Evolutionary conservation across 2,888 invertebrate species (phyloP).

Genomic region (Cephus pulcher): DNA sequence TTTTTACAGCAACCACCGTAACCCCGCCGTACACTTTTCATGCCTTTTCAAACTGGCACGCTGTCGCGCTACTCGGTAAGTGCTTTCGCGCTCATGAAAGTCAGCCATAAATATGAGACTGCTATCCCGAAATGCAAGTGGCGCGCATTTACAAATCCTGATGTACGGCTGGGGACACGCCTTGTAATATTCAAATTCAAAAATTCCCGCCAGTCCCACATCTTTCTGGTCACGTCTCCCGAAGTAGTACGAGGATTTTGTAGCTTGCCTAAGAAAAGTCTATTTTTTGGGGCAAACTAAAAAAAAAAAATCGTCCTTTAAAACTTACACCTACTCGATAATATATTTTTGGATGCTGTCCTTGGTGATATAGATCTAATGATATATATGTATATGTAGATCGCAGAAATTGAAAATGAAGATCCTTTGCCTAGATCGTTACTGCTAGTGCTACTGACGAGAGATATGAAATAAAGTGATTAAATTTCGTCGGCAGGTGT

Average conservation of each 20-base stretch:
- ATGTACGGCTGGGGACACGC: background rate
- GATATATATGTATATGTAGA: too few relatives aligned
- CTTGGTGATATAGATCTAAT: too few relatives aligned
- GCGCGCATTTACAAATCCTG: slow-evolving; percentile 1
- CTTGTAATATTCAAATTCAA: background rate
- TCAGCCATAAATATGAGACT: background rate
- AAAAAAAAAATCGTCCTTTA: too few relatives aligned
- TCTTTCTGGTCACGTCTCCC: background rate
- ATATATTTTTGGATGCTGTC: too few relatives aligned
- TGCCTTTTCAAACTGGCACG: background rate
- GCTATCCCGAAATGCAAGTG: background rate
- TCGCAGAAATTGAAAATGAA: too few relatives aligned
- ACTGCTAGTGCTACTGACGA: background rate
- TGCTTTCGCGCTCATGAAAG: background rate
- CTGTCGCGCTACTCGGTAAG: background rate
- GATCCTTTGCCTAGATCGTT: background rate
- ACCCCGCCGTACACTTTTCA: background rate
- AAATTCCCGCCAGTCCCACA: background rate
- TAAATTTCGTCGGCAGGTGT: background rate
- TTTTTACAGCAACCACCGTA: background rate
- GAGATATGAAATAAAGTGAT: background rate
- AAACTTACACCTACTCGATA: too few relatives aligned
- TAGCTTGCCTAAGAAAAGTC: background rate
- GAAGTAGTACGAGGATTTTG: background rate
- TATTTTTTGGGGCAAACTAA: too few relatives aligned